Evolutionary conservation across 2,797 vertebrate species (phyloP).

Genomic region (Crax fasciolata): DNA sequence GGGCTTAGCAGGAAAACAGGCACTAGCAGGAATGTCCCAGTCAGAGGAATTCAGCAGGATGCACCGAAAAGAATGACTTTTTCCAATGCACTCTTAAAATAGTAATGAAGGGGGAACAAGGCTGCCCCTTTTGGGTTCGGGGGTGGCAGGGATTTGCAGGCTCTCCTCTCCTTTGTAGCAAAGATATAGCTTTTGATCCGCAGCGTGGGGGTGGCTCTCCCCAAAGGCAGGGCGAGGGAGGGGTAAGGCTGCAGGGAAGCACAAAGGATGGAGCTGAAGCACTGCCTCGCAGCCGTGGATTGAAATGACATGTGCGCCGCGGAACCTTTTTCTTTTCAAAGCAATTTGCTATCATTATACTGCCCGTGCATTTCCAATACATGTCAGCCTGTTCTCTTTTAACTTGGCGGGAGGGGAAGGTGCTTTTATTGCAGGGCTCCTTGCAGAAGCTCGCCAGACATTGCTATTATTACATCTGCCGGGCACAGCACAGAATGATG

Average conservation of each 20-base stretch:
- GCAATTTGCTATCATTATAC: slow-evolving; percentile 80
- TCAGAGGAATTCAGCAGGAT: slow-evolving; percentile 54
- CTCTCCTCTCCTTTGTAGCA: slow-evolving; percentile 17
- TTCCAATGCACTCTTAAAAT: slow-evolving; percentile 28
- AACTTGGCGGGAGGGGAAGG: slow-evolving; percentile 75
- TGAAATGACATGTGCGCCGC: slow-evolving; percentile 61
- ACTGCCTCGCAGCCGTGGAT: slow-evolving; percentile 51
- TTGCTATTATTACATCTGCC: slow-evolving; percentile 73
- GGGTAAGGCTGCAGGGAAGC: neutral
- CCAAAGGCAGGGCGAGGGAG: slow-evolving; percentile 38
- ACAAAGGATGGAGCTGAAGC: slow-evolving; percentile 49
- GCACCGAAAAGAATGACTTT: slow-evolving; percentile 40
- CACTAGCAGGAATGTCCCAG: slow-evolving; percentile 59
- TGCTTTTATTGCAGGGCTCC: slow-evolving; percentile 76
- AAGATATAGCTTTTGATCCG: slow-evolving; percentile 46
- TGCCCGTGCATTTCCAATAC: slow-evolving; percentile 78
- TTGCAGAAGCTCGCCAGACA: slow-evolving; percentile 66
- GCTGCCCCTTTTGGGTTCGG: neutral
- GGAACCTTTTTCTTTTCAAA: slow-evolving; percentile 73
- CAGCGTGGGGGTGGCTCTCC: neutral
- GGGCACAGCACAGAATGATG: slow-evolving; percentile 48
- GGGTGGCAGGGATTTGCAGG: fast-evolving
- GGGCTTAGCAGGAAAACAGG: slow-evolving; percentile 57
- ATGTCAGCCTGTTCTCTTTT: slow-evolving; percentile 79
- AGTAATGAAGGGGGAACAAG: neutral